Evolutionary conservation across 2,797 vertebrate genomes (phyloP).

Genomic region (Sebastes variabilis): DNA sequence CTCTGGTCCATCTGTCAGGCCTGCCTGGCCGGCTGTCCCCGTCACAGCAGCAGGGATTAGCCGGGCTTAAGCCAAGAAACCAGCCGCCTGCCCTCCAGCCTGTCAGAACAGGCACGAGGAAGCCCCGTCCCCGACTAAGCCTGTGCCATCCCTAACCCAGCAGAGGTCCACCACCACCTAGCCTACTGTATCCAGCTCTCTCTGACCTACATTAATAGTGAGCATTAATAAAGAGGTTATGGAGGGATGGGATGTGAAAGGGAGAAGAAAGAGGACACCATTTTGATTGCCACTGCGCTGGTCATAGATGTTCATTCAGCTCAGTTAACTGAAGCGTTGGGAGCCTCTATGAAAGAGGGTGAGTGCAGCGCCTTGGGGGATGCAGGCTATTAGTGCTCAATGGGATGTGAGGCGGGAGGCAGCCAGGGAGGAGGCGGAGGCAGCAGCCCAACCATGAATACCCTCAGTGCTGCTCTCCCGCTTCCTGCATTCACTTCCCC

Average conservation of each 20-base stretch:
- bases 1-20: conserved; percentile 73
- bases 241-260: conserved; percentile 28
- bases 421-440: conserved; percentile 61
- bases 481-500: conserved; percentile 80
- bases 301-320: conserved; percentile 65
- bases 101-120: conserved; percentile 54
- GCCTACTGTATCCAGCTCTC: conserved; percentile 30
- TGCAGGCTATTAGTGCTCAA: conserved; percentile 79
- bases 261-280: conserved; percentile 48
- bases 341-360: conserved; percentile 65
- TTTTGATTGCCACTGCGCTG: conserved; percentile 56
- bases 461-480: conserved; percentile 72
- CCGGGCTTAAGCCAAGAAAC: conserved; percentile 70
- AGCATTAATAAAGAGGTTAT: conserved; percentile 29
- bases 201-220: conserved; percentile 60
- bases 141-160: conserved; percentile 31
- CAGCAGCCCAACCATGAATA: conserved; percentile 79
- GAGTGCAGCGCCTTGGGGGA: conserved; percentile 71
- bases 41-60: conserved; percentile 69
- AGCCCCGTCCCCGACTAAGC: conserved; percentile 46
- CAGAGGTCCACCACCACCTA: conserved; percentile 37
- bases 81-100: conserved; percentile 48
- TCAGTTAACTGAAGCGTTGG: conserved; percentile 65
- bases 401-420: conserved; percentile 72
- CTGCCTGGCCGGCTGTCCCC: conserved; percentile 46